Base-by-base conservation (phyloP, 1,140 invertebrate genomes). In the Camponotus pennsylvanicus region DNA sequence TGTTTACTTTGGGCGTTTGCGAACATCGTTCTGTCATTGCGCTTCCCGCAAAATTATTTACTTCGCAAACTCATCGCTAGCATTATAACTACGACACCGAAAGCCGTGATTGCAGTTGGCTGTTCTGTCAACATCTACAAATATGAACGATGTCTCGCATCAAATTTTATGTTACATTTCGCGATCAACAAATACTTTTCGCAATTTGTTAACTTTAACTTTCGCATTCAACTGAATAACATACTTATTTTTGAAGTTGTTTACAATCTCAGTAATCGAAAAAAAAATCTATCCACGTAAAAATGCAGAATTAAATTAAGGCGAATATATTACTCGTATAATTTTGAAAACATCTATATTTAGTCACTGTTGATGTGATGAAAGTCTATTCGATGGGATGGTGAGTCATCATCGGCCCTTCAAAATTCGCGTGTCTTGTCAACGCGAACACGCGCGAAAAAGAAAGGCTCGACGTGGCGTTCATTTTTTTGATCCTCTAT, bases 1-100 rank as follows among this genome's bases (percentile, higher is more conserved):
- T 91, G 86, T 90, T 91, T 91, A 73, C 77, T 80, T 88, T 91
- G 84, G 87, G 63, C 67, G 86, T 90, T 88, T 80, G 57, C 75
- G 66, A 57, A 55, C 71, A 71, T 69, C 45, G 32, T 76, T 59
- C 79, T 90, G 84, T 90, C 87, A 55, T 84, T 90, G 32, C 45
- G 45, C 80, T 73, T 64, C 71, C 86, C 63, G 52, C 89, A 21
- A 77, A 84, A 77, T 76, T 88, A 79, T 90, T 88, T 83, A 83
- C 55, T 59, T 37, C 52, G 2, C 66, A 18, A 64, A 45, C 34
- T 78, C 76, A 82, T 88, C 79, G 82, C 80, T 78, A 77, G 61
- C 63, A 89, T 82, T 89, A 88, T 45, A 32, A 49, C 57, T 18
- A 59, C 69, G 77, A 89, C 76, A 77, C 73, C 27, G 75, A 66